Evolutionary conservation across 2,888 invertebrate genomes (phyloP).

Genomic region (Heliothis peltigera): DNA sequence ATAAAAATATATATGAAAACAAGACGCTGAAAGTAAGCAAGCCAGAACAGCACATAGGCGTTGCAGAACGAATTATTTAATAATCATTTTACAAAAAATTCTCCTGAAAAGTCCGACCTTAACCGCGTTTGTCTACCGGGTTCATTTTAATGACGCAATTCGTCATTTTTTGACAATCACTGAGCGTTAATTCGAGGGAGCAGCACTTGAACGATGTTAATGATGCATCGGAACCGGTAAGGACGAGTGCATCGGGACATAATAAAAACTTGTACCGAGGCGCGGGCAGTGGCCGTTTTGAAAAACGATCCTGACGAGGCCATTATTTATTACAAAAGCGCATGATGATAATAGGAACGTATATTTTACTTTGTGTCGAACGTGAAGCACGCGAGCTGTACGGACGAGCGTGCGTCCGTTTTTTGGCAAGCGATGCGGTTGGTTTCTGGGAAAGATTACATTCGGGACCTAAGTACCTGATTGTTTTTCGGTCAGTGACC

Average conservation of each 20-base stretch:
- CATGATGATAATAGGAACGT: slow-evolving; percentile 79
- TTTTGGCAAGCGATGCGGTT: slow-evolving; percentile 85
- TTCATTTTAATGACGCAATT: slow-evolving; percentile 70
- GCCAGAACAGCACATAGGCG: neutral
- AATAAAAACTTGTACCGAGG: slow-evolving; percentile 77
- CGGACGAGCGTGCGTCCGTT: slow-evolving; percentile 68
- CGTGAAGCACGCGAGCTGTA: slow-evolving; percentile 72
- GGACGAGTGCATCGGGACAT: slow-evolving; percentile 63
- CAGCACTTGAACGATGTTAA: slow-evolving; percentile 74
- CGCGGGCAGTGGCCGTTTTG: slow-evolving; percentile 71
- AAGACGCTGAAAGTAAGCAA: neutral
- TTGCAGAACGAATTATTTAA: neutral
- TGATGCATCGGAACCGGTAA: slow-evolving; percentile 81
- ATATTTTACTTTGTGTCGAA: slow-evolving; percentile 76
- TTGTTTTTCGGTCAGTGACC: slow-evolving; percentile 87
- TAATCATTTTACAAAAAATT: slow-evolving; percentile 7
- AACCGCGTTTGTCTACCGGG: slow-evolving; percentile 36
- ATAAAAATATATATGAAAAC: slow-evolving; percentile 6
- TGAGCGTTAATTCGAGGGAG: slow-evolving; percentile 72
- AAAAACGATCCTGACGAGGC: slow-evolving; percentile 76
- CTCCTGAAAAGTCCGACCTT: neutral
- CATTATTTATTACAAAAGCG: slow-evolving; percentile 83
- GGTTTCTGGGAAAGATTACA: slow-evolving; percentile 87
- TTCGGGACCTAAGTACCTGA: slow-evolving; percentile 85
- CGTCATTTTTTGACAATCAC: slow-evolving; percentile 75